Evolutionary conservation across 2,888 invertebrate genomes (phyloP), one percentile per base, ranked within the genome.

Genomic region (Ernsta delagoae): DNA sequence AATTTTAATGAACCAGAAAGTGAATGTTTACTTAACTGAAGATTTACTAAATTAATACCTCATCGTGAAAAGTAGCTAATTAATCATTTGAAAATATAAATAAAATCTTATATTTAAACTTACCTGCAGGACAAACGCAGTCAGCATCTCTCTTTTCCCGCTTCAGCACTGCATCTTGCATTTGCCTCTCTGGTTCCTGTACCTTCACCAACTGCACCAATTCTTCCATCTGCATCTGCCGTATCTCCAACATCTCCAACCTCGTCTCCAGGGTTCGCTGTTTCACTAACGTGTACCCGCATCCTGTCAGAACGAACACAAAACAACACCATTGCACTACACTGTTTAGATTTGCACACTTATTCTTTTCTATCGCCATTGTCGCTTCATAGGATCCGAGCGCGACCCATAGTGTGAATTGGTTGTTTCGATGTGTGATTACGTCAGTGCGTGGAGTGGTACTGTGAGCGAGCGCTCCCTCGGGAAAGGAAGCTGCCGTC

Each of bases 401-500:
- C 50, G 53, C 41, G 68, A 62, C 41, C 70, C 64, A 71, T 76
- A 75, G 78, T 78, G 79, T 79, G 75, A 72, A 73, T 74, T 71
- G 77, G 75, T 69, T 78, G 72, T 72, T 75, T 65, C 53, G 64
- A 65, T 59, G 64, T 64, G 64, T 70, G 70, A 69, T 69, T 69
- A 24, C 59, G 69, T 59, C 63, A 63, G 63, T 64, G 70, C 68
- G 57, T 77, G 74, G 76, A 72, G 74, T 73, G 75, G 70, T 71
- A 81, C 82, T 82, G 81, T 75, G 78, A 73, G 71, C 73, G 73
- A 75, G 77, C 82, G 82, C 80, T 86, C 87, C 86, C 91, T 83
- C 90, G 90, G 89, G 92, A 92, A 89, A 88, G 92, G 92, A 92
- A 88, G 88, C 84, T 75, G 84, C 82, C 85, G 90, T 89, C 88